A percentile compares a stretch with the other conserved stretches of the same genome.
phyloP scores from a whole-genome alignment of 2,888 invertebrate species.

The Zeuzera pyrina region DNA sequence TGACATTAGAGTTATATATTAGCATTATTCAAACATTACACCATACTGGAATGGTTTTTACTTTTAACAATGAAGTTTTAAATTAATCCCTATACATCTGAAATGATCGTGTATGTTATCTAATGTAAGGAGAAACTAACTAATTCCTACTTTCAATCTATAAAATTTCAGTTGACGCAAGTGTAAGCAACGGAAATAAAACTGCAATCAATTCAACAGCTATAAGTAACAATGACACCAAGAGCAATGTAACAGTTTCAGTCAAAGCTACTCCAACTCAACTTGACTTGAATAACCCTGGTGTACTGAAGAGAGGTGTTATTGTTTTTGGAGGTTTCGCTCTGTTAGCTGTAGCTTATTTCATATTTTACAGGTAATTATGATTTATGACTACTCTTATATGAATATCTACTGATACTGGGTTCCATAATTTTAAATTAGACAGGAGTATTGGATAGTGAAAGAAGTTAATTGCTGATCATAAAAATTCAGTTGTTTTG shows the following conservation, averaged over 20 bases:
- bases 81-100: too few relatives aligned
- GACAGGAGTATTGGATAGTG: too few relatives aligned
- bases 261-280: constrained; percentile 13
- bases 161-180: background rate
- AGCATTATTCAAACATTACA: too few relatives aligned
- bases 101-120: too few relatives aligned
- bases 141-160: too few relatives aligned
- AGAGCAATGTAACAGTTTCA: background rate
- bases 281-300: constrained; percentile 45
- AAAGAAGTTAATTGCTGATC: too few relatives aligned
- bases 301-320: constrained; percentile 53
- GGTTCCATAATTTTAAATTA: background rate
- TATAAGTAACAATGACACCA: background rate
- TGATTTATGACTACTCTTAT: constrained; percentile 7
- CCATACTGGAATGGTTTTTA: too few relatives aligned
- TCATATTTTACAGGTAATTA: constrained; percentile 59
- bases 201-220: background rate
- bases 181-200: background rate
- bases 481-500: too few relatives aligned
- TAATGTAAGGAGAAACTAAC: too few relatives aligned
- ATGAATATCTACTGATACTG: background rate
- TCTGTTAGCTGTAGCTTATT: constrained; percentile 53
- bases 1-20: too few relatives aligned
- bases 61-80: too few relatives aligned
- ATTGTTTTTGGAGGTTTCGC: constrained; percentile 66